These are phyloP conservation scores for Podargus strigoides DNA, from an alignment of 2,797 vertebrate species.

Conservation along the genomic window DNA sequence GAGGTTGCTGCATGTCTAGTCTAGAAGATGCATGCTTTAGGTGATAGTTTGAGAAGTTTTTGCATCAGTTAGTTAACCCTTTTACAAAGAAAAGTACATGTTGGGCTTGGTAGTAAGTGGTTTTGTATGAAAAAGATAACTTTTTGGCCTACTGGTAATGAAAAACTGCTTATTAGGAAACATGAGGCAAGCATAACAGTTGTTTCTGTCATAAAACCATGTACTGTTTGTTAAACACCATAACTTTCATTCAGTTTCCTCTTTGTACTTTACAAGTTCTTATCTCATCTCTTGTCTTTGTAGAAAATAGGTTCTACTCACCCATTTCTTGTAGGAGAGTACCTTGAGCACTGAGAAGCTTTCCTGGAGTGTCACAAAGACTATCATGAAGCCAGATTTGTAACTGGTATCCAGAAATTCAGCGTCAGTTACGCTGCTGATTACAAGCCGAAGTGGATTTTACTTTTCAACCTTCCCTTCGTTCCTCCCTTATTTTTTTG, in stretches of 20 bases:
- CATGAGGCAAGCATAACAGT: not conserved
- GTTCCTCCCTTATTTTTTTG: not conserved
- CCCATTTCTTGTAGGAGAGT: not conserved
- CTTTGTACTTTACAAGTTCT: not conserved
- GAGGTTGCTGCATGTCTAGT: not conserved
- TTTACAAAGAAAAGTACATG: not conserved
- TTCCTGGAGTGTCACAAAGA: not conserved
- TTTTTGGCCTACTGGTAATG: not conserved
- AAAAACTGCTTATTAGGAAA: not conserved
- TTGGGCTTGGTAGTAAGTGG: accelerated
- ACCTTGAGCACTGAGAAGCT: not conserved
- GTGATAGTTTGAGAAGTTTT: not conserved
- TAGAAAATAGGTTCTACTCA: not conserved
- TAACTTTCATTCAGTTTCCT: not conserved
- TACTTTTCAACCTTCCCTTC: not conserved
- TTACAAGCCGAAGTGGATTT: not conserved
- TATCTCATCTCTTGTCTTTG: not conserved
- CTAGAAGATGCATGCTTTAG: not conserved
- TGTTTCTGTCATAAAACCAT: not conserved
- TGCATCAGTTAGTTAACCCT: not conserved
- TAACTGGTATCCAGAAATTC: not conserved
- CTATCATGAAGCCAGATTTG: accelerated
- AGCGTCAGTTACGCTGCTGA: not conserved
- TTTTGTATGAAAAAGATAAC: not conserved
- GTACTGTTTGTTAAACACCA: not conserved